These are phyloP conservation scores for Apteryx owenii DNA, from an alignment of 2,113 vertebrate species.

Conservation along the genomic window DNA sequence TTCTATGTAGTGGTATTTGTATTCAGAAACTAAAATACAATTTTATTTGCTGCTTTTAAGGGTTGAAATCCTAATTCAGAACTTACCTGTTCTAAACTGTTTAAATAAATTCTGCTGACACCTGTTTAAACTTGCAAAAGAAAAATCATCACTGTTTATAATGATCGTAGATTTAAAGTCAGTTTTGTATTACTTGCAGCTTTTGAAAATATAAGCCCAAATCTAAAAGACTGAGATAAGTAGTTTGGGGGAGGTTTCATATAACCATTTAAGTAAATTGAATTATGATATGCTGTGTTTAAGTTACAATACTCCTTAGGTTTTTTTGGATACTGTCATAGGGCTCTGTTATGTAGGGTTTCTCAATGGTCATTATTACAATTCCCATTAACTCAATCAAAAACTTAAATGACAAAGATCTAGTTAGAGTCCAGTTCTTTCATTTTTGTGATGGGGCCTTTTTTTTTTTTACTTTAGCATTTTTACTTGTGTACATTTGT, in stretches of 20 bases:
- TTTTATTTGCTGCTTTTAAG: neutral
- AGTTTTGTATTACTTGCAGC: neutral
- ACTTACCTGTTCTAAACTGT: neutral
- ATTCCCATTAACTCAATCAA: neutral
- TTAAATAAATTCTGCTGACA: neutral
- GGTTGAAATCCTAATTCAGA: neutral
- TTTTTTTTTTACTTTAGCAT: neutral
- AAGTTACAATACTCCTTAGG: neutral
- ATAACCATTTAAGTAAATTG: fast-evolving
- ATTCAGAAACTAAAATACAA: neutral
- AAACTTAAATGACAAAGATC: neutral
- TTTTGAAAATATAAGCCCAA: neutral
- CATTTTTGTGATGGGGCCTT: neutral
- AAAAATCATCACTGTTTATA: neutral
- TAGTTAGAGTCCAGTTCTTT: neutral
- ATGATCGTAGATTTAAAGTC: fast-evolving
- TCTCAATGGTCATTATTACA: neutral
- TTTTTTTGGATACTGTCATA: neutral
- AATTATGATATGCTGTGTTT: neutral
- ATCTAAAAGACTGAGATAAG: neutral
- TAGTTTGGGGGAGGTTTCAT: neutral
- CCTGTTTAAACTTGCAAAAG: neutral
- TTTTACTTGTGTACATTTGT: neutral
- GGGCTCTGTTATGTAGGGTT: neutral
- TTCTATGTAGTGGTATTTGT: neutral